Base-by-base conservation (phyloP, 2,113 vertebrate genomes). In the Porphyrio hochstetteri region DNA sequence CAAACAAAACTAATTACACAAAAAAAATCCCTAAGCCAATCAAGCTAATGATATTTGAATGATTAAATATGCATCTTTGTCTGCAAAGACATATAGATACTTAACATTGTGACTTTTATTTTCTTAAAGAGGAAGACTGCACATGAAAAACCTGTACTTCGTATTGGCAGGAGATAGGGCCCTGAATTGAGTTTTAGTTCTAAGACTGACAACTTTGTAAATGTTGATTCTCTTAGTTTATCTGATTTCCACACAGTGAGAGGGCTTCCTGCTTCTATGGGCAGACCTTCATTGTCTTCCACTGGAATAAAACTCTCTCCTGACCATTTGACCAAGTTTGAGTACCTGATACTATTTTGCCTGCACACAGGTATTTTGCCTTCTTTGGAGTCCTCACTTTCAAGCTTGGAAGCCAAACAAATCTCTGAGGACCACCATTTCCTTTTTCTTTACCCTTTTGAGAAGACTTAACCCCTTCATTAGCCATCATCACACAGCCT, bases 221-320 rank as follows among this genome's bases (percentile, higher is more conserved):
- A 46, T 24, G 10, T 72, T 69, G 40, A 69, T 8, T 55, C 9
- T 67, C 36, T 57, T 46, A 6, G 7, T 56, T 56, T 52, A 20
- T 0, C 0, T 53, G 36, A 60, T 76, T 92, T 61, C 44, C 63
- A n/a, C 13, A 11, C 13, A 13, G 29, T 63, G 19, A 29, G 25
- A 76, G 12, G 7, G 10, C 21, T 91, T 78, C 31, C 25, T 4
- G 0, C 11, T 64, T 21, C 52, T 13, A 0, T 56, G 33, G 53
- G 19, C 40, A 80, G 46, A 57, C 5, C 19, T 27, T 52, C 38
- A 15, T 70, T 53, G 29, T 40, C n/a, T 80, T 59, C 31, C 8
- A 13, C 36, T 61, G 55, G 8, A 64, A 40, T 59, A 80, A 76
- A 61, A 61, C 24, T 57, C 19, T 36, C 17, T 57, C 25, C 48